Evolutionary conservation across 1,140 invertebrate species (phyloP).

Genomic region (Aricia agestis): DNA sequence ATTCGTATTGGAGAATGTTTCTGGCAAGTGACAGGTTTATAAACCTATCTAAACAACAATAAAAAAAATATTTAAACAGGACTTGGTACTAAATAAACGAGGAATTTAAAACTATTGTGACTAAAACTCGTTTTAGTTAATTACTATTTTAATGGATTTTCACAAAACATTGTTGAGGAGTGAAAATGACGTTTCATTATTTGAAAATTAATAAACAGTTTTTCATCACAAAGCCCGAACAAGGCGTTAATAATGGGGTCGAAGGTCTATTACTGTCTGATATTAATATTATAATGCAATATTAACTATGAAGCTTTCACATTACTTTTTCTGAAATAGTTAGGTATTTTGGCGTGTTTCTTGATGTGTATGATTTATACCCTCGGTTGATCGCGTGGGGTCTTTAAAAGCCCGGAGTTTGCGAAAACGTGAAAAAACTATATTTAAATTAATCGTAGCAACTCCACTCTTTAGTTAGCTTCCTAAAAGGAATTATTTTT

Average conservation of each 20-base stretch:
- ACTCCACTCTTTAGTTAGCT: no score
- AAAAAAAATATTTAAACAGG: background rate
- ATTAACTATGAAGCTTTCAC: no score
- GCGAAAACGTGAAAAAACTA: no score
- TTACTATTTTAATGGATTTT: background rate
- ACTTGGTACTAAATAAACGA: background rate
- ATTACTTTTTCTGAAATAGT: no score
- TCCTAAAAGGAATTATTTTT: no score
- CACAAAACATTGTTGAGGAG: background rate
- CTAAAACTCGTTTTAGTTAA: background rate
- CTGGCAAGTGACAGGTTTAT: no score
- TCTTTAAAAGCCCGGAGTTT: no score
- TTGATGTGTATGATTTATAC: no score
- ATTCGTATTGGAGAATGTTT: no score
- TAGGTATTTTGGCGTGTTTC: no score
- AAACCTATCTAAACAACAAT: background rate
- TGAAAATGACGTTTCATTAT: background rate
- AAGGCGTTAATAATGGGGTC: background rate
- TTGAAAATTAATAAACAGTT: constrained; percentile 4
- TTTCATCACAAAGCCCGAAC: background rate
- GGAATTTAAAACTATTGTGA: background rate
- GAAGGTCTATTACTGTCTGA: background rate
- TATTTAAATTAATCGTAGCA: no score
- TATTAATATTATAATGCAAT: background rate
- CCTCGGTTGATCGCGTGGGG: no score